Percentiles rank a stretch among this genome's conserved stretches.
phyloP scores from a whole-genome alignment of 1,140 invertebrate genomes.

The Belonocnema kinseyi region DNA sequence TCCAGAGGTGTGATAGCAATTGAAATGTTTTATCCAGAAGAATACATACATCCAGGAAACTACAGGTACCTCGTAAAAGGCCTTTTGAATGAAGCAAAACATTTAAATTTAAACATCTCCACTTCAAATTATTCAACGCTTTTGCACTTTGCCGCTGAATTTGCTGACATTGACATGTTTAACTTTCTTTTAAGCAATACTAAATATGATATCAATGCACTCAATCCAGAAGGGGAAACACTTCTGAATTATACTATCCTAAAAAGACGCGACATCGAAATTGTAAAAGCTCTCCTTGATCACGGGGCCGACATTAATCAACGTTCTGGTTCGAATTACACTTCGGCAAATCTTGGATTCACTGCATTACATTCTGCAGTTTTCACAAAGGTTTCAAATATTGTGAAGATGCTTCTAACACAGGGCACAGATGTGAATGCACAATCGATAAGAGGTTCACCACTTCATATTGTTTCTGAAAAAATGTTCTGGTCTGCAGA shows the following conservation, averaged over 20 bases:
- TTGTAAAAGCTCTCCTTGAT: not conserved
- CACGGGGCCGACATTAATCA: not conserved
- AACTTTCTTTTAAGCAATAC: not conserved
- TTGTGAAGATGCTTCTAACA: not conserved
- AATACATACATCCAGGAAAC: not conserved
- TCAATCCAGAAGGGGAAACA: not conserved
- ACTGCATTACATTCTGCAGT: slow-evolving; percentile 4
- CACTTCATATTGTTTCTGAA: not conserved
- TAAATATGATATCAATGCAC: not conserved
- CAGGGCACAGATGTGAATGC: slow-evolving; percentile 3
- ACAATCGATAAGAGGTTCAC: not conserved
- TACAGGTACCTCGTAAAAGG: not conserved
- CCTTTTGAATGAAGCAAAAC: not conserved
- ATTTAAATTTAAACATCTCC: not conserved
- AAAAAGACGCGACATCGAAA: not conserved
- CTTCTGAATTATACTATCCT: not conserved
- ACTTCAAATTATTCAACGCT: not conserved
- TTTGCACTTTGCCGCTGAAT: not conserved
- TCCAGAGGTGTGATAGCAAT: not conserved
- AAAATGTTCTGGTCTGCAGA: not conserved
- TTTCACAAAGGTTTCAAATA: not conserved
- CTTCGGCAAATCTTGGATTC: not conserved
- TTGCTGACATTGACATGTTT: not conserved
- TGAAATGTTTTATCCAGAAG: not conserved
- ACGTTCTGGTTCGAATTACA: not conserved